A percentile compares a stretch with the other conserved stretches of the same genome.
Conservation (phyloP, 2,888 invertebrate species). For the Xanthorhoe spadicearia region DNA sequence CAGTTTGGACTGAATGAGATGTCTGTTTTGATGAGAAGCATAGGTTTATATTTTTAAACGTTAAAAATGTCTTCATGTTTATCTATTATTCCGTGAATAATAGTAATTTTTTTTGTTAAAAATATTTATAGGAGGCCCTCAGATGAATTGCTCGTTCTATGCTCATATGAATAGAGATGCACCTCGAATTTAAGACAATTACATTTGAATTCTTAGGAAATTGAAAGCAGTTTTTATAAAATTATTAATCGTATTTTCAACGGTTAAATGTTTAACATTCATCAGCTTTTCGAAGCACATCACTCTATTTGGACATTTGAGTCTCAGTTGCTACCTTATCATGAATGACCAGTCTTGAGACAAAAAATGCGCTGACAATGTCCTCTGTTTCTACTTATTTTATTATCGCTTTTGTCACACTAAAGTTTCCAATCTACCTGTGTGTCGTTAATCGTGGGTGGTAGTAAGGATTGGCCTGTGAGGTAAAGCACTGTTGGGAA, state of each 20-base stretch:
- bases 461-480: conserved; percentile 26
- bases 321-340: background rate
- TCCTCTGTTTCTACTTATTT: conserved; percentile 17
- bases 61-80: too few relatives aligned
- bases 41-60: too few relatives aligned
- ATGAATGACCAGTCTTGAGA: conserved; percentile 8
- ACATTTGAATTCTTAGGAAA: too few relatives aligned
- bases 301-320: background rate
- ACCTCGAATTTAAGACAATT: too few relatives aligned
- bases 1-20: background rate
- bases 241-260: too few relatives aligned
- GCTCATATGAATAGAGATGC: too few relatives aligned
- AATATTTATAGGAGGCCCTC: too few relatives aligned
- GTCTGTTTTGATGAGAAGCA: background rate
- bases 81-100: too few relatives aligned
- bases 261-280: background rate
- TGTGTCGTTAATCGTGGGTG: conserved; percentile 27
- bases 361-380: conserved; percentile 9
- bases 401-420: conserved; percentile 10
- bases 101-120: too few relatives aligned
- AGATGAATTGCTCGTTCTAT: too few relatives aligned
- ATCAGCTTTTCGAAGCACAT: background rate
- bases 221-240: too few relatives aligned
- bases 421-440: conserved; percentile 27
- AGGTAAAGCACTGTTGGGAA: conserved; percentile 1